These are phyloP conservation scores for Tragelaphus strepsiceros DNA, from an alignment of 2,113 vertebrate genomes.

Conservation along the genomic window DNA sequence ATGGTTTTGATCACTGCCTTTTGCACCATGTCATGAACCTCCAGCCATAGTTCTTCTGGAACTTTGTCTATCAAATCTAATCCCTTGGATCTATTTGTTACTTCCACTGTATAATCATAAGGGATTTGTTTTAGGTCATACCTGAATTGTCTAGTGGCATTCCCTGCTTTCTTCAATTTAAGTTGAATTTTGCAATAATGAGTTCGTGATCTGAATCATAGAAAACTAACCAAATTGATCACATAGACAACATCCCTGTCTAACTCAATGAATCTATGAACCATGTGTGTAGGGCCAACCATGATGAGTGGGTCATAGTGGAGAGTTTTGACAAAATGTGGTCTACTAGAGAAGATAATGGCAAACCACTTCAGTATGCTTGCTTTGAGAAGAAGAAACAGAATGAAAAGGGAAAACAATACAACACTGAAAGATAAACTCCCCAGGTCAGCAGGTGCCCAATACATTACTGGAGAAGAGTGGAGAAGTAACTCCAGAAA, in stretches of 20 bases:
- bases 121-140: neutral
- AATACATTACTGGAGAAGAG: neutral
- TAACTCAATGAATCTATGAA: neutral
- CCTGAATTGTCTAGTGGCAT: neutral
- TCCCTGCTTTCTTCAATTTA: neutral
- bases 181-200: neutral
- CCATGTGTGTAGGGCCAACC: neutral
- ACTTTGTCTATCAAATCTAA: neutral
- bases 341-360: neutral
- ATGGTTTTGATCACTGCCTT: neutral
- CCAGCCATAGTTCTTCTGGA: neutral
- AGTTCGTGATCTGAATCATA: neutral
- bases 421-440: neutral
- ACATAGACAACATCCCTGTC: neutral
- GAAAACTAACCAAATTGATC: neutral
- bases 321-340: neutral
- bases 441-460: neutral
- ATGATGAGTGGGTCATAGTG: neutral
- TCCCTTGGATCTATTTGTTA: neutral
- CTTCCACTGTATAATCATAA: neutral
- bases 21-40: neutral
- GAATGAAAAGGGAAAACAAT: neutral
- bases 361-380: neutral
- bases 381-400: neutral
- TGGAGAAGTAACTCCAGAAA: neutral